Percentiles rank a stretch among this genome's conserved stretches.
phyloP scores from a whole-genome alignment of 2,888 invertebrate genomes.

The Masnerella sp. region DNA sequence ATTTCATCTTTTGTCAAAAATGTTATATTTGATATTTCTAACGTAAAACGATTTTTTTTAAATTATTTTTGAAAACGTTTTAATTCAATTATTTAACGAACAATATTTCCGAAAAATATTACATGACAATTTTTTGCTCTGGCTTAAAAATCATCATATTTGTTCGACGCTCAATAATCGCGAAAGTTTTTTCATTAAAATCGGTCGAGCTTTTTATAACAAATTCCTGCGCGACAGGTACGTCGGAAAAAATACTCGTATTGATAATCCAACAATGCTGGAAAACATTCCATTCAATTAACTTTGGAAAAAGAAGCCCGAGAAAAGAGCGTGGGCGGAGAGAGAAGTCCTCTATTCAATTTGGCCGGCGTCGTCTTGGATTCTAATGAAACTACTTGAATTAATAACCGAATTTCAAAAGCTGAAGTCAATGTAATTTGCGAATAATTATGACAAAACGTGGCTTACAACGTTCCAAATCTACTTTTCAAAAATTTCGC shows the following conservation, averaged over 20 bases:
- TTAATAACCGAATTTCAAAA: conserved; percentile 49
- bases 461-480: background rate
- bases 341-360: conserved; percentile 30
- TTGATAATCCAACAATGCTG: conserved; percentile 39
- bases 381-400: conserved; percentile 53
- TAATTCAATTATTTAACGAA: no score
- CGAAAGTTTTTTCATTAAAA: conserved; percentile 30
- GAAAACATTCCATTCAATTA: conserved; percentile 53
- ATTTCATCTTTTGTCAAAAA: no score
- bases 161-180: conserved; percentile 9
- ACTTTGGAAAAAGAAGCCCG: conserved; percentile 30
- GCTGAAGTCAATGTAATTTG: conserved; percentile 38
- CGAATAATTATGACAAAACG: conserved; percentile 38
- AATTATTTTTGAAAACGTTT: no score
- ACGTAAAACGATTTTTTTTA: no score
- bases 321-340: background rate
- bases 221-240: background rate
- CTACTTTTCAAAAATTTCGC: no score
- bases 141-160: background rate
- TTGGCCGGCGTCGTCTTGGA: conserved; percentile 26
- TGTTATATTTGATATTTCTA: no score
- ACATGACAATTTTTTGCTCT: no score
- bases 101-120: no score
- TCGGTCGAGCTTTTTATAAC: conserved; percentile 13
- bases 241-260: conserved; percentile 1